Evolutionary conservation across 2,888 invertebrate species (phyloP).

Genomic region (Aphrophora alni): DNA sequence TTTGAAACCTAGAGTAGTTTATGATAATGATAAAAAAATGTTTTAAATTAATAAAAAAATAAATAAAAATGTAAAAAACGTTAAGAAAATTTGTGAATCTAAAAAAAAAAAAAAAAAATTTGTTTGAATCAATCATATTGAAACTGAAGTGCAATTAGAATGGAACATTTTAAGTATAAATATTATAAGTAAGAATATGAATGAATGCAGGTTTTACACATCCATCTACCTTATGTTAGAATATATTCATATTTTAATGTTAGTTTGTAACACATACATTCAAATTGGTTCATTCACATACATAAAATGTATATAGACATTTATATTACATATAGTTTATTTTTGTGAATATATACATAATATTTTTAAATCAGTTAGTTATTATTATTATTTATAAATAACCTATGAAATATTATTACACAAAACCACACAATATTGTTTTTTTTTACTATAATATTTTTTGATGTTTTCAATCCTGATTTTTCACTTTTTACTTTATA

Average conservation of each 20-base stretch:
- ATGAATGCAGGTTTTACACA: not conserved
- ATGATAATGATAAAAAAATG: slow-evolving; percentile 37
- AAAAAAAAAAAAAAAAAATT: too few species aligned
- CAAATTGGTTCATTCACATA: too few species aligned
- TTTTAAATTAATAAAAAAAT: slow-evolving; percentile 12
- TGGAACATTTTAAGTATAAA: slow-evolving; percentile 8
- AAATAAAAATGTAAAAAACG: slow-evolving; percentile 16
- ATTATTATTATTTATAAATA: too few species aligned
- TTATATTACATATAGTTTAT: too few species aligned
- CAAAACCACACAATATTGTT: too few species aligned
- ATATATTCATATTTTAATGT: not conserved
- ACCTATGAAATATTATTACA: too few species aligned
- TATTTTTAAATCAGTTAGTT: too few species aligned
- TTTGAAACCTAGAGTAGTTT: slow-evolving; percentile 50
- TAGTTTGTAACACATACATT: not conserved
- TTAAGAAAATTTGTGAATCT: slow-evolving; percentile 32
- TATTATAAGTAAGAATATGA: not conserved
- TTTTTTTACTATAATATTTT: too few species aligned
- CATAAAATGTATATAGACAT: too few species aligned
- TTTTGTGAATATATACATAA: too few species aligned
- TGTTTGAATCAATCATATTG: slow-evolving; percentile 35
- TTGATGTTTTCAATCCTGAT: too few species aligned
- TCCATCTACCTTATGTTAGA: not conserved
- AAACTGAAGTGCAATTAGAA: slow-evolving; percentile 42
- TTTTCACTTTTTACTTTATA: too few species aligned